These are phyloP conservation scores for Pectinophora gossypiella DNA, from an alignment of 1,140 invertebrate genomes.

Conservation along the genomic window DNA sequence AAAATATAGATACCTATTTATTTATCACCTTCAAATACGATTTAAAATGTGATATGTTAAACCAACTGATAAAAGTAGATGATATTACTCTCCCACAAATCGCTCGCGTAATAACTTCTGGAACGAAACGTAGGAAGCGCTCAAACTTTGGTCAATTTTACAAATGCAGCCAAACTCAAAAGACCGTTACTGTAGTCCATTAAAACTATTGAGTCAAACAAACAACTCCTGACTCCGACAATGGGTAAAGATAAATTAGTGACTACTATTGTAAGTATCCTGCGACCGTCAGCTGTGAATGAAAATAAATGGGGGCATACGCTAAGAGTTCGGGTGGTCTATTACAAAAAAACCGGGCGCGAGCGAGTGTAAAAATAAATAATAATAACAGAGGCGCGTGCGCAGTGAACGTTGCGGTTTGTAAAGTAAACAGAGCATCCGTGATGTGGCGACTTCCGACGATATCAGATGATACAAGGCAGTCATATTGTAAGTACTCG, in stretches of 20 bases:
- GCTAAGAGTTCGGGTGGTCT: slow-evolving; percentile 44
- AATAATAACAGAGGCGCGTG: slow-evolving; percentile 40
- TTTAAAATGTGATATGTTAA: too few relatives aligned
- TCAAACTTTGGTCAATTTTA: too few relatives aligned
- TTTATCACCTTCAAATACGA: too few relatives aligned
- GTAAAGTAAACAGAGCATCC: slow-evolving; percentile 59
- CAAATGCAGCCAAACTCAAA: too few relatives aligned
- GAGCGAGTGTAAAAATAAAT: slow-evolving; percentile 50
- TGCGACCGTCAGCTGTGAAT: neutral
- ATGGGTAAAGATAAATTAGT: neutral
- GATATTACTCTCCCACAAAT: too few relatives aligned
- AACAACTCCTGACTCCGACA: too few relatives aligned
- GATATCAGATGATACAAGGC: slow-evolving; percentile 18
- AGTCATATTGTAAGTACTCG: neutral
- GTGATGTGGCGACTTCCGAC: slow-evolving; percentile 48
- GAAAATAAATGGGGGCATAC: slow-evolving; percentile 1
- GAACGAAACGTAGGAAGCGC: too few relatives aligned
- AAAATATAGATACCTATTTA: too few relatives aligned
- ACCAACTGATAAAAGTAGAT: too few relatives aligned
- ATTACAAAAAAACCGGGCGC: slow-evolving; percentile 25
- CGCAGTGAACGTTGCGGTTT: slow-evolving; percentile 40
- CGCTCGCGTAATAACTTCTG: too few relatives aligned
- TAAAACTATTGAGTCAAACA: too few relatives aligned
- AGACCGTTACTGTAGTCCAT: too few relatives aligned
- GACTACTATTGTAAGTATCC: neutral